Evolutionary conservation across 2,113 vertebrate species (phyloP).

Genomic region (Trogon surrucura): DNA sequence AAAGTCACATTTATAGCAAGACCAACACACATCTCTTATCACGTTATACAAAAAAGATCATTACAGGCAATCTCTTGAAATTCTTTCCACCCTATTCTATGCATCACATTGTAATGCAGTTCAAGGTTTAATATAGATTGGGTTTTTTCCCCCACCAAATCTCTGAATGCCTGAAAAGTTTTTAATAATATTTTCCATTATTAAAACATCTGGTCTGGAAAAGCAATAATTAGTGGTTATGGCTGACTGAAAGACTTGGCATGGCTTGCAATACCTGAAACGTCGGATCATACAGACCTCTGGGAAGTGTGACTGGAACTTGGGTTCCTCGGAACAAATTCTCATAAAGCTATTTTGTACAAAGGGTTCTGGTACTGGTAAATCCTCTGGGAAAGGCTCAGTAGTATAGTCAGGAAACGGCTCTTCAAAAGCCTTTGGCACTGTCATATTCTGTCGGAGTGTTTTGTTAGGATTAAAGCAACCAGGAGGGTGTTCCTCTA

Average conservation of each 20-base stretch:
- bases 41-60: neutral
- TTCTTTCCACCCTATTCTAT: neutral
- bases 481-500: conserved; percentile 90
- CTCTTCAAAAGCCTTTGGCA: conserved; percentile 46
- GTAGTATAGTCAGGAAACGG: conserved; percentile 13
- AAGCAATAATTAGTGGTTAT: conserved; percentile 60
- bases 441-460: conserved; percentile 16
- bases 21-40: neutral
- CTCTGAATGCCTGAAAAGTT: conserved; percentile 27
- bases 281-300: conserved; percentile 83
- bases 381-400: conserved; percentile 27
- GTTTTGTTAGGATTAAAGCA: conserved; percentile 86
- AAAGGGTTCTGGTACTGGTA: conserved; percentile 57
- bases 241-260: conserved; percentile 59
- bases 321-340: conserved; percentile 86
- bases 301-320: conserved; percentile 89
- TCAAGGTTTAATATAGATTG: conserved; percentile 35
- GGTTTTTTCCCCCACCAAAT: neutral
- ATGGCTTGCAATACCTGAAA: conserved; percentile 52
- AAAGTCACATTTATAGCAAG: conserved; percentile 27
- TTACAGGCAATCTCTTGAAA: neutral
- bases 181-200: conserved; percentile 66
- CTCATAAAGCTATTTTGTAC: conserved; percentile 62
- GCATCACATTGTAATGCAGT: neutral
- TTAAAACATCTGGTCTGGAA: conserved; percentile 66